Evolutionary conservation across 2,888 invertebrate species (phyloP).

Genomic region (Phyllotreta cruciferae): DNA sequence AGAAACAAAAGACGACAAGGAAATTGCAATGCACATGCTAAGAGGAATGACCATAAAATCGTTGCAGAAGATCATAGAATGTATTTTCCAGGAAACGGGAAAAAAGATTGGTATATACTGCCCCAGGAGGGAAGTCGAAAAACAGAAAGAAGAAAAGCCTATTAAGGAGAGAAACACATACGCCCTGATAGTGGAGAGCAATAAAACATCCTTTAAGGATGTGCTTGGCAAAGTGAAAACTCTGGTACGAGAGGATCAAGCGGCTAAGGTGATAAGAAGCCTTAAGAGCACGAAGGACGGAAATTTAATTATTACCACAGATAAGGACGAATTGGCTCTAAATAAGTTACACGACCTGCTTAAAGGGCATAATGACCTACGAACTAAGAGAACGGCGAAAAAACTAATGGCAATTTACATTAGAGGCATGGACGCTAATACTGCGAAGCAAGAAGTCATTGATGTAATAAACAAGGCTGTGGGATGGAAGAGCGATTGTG

Average conservation of each 20-base stretch:
- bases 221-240: too few relatives aligned
- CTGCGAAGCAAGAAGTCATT: neutral
- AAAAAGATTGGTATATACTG: neutral
- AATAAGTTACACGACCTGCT: too few relatives aligned
- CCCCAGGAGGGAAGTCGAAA: neutral
- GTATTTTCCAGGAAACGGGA: neutral
- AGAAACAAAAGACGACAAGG: neutral
- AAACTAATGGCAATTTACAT: too few relatives aligned
- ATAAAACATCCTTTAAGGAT: neutral
- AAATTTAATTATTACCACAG: too few relatives aligned
- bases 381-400: too few relatives aligned
- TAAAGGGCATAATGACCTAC: too few relatives aligned
- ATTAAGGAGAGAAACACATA: neutral
- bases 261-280: too few relatives aligned
- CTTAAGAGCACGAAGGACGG: too few relatives aligned
- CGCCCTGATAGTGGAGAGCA: neutral
- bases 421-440: too few relatives aligned
- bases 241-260: too few relatives aligned
- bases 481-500: neutral
- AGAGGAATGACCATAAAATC: neutral
- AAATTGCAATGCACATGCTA: neutral
- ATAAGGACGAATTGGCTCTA: too few relatives aligned
- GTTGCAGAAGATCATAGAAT: neutral
- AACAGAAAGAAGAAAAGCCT: neutral
- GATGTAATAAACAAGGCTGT: neutral